Percentiles rank a stretch among this genome's conserved stretches.
Evolutionary conservation across 2,113 vertebrate genomes (phyloP).

Genomic region (Vidua chalybeata): DNA sequence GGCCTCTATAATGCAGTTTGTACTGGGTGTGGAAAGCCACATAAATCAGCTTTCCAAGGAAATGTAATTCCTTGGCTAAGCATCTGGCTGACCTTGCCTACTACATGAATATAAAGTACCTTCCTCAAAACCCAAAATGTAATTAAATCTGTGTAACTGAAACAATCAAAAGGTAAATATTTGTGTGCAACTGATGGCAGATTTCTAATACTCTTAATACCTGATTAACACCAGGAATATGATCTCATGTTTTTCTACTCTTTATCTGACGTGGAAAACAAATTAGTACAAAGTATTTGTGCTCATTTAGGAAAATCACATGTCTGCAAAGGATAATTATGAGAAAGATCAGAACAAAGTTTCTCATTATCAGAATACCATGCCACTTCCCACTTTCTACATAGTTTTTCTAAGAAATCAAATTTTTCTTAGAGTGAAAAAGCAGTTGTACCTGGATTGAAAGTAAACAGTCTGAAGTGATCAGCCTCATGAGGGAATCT

Average conservation of each 20-base stretch:
- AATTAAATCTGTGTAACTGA: background rate
- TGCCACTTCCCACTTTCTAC: background rate
- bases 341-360: background rate
- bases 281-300: background rate
- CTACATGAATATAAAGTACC: background rate
- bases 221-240: background rate
- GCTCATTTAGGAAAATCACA: background rate
- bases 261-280: background rate
- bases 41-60: background rate
- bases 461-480: constrained; percentile 35
- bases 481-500: constrained; percentile 52
- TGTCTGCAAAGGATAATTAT: background rate
- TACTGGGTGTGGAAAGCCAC: background rate
- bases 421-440: constrained; percentile 29
- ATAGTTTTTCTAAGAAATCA: background rate
- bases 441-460: constrained; percentile 15
- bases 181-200: background rate
- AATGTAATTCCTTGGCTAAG: background rate
- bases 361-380: background rate
- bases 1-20: background rate
- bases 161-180: background rate
- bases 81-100: background rate
- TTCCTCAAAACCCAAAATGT: background rate
- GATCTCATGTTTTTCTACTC: background rate
- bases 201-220: background rate